A percentile compares a stretch with the other conserved stretches of the same genome.
Conservation (phyloP, 1,140 invertebrate species). For the Drosophila azteca region DNA sequence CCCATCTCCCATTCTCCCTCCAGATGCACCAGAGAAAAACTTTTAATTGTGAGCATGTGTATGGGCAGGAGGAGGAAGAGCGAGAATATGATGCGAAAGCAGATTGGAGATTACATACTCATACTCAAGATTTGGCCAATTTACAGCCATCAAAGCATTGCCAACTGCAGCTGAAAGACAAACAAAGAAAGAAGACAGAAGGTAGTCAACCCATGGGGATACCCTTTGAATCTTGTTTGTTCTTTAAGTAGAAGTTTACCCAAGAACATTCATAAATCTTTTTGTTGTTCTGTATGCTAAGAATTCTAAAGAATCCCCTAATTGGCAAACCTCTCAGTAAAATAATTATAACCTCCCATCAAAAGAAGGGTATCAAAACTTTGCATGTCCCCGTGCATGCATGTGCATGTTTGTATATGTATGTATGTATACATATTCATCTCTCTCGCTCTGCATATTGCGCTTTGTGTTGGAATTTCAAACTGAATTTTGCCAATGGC, state of each 20-base stretch:
- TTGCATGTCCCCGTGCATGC: too few relatives aligned
- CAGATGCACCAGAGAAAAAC: slow-evolving; percentile 14
- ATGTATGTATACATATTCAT: neutral
- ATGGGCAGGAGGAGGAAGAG: neutral
- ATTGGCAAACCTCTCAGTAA: too few relatives aligned
- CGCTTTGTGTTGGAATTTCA: slow-evolving; percentile 16
- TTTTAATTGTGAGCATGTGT: slow-evolving; percentile 31
- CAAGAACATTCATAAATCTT: too few relatives aligned
- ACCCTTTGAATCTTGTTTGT: too few relatives aligned
- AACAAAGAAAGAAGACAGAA: too few relatives aligned
- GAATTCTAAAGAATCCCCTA: too few relatives aligned
- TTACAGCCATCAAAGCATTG: slow-evolving; percentile 21
- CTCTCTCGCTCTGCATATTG: slow-evolving; percentile 31
- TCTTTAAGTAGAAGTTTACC: too few relatives aligned
- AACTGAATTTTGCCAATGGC: slow-evolving; percentile 35
- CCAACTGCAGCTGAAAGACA: neutral
- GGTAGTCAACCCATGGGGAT: too few relatives aligned
- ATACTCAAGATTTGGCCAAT: slow-evolving; percentile 8
- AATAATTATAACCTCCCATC: too few relatives aligned
- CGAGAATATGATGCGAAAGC: neutral
- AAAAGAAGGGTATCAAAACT: too few relatives aligned
- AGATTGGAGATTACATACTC: slow-evolving; percentile 2
- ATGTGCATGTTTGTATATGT: neutral
- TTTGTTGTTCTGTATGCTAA: too few relatives aligned
- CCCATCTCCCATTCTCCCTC: too few relatives aligned